Base-by-base conservation (phyloP, 2,113 vertebrate genomes). In the Notarius lentiginosus region DNA sequence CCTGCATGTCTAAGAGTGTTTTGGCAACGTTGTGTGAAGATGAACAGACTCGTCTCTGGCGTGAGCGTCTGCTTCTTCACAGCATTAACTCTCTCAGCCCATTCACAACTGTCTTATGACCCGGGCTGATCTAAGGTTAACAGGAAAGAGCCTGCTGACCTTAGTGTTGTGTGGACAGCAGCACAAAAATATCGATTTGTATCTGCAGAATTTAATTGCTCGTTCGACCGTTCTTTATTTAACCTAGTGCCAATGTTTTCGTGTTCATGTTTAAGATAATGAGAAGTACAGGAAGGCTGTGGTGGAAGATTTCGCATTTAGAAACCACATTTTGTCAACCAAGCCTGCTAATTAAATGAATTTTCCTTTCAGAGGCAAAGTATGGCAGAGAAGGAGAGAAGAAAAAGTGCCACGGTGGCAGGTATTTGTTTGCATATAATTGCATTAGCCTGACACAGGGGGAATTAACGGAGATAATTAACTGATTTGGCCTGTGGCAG, bases 381-480 rank as follows among this genome's bases (percentile, higher is more conserved):
- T 85, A 87, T 34, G 61, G 83, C 65, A 70, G 10, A 49, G 84
- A 63, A 84, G 76, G 17, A 30, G 58, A 68, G 55, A 63, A 88
- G 86, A 89, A 86, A 65, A 89, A 92, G 89, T 92, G 88, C 90
- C 86, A 92, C 85, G 89, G 88, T 89, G 88, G 89, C 86, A 90
- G 89, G 76, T 91, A 92, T 94, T 91, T 93, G 87, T 94, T 95
- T 90, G 90, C 90, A 90, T 90, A 79, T 93, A 92, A 94, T 94
- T 94, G 90, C 90, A 94, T 93, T 91, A 93, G 89, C 89, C 89
- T 70, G 84, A 90, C 90, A 91, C 92, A 88, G 89, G 80, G 91
- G 91, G 91, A 94, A 94, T 94, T 93, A 93, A 90, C 88, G 87
- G 85, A 93, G 88, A 91, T 92, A 93, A 95, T 94, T 92, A 94